A percentile compares a stretch with the other conserved stretches of the same genome.
phyloP scores from a whole-genome alignment of 2,797 vertebrate genomes.

The Spea hammondii region DNA sequence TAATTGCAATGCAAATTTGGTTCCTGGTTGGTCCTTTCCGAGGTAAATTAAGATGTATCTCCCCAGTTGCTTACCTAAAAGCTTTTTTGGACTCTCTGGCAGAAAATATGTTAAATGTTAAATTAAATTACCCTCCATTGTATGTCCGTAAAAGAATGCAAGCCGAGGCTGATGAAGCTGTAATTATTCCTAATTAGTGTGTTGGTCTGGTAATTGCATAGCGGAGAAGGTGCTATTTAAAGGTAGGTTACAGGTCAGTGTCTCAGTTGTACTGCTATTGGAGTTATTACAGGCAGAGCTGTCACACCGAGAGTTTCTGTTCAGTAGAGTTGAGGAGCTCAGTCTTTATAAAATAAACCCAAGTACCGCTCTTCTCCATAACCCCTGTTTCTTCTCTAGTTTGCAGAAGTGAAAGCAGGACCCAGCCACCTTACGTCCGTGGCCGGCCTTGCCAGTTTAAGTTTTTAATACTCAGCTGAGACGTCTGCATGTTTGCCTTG shows the following conservation, averaged over 20 bases:
- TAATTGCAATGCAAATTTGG: neutral
- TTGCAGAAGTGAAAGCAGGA: no score
- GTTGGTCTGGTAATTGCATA: constrained; percentile 33
- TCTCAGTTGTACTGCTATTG: neutral
- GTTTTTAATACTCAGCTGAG: no score
- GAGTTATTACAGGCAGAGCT: constrained; percentile 2
- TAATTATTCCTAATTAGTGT: constrained; percentile 44
- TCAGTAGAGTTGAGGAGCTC: neutral
- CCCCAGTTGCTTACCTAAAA: constrained; percentile 15
- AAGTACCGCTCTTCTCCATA: no score
- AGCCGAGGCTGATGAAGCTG: constrained; percentile 11
- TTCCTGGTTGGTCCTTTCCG: constrained; percentile 6
- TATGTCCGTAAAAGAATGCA: constrained; percentile 15
- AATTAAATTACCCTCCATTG: constrained; percentile 35
- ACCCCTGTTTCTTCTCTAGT: no score
- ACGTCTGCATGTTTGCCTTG: no score
- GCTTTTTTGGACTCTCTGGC: constrained; percentile 15
- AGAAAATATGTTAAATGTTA: constrained; percentile 40
- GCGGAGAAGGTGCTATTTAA: constrained; percentile 14
- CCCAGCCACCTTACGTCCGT: no score
- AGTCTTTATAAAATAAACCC: no score
- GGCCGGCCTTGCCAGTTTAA: no score
- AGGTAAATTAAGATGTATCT: constrained; percentile 38
- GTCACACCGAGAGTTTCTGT: neutral
- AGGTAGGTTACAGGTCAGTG: constrained; percentile 37